Base-by-base conservation (phyloP, 2,888 invertebrate genomes). In the Mesorhabditis spiculigera region DNA sequence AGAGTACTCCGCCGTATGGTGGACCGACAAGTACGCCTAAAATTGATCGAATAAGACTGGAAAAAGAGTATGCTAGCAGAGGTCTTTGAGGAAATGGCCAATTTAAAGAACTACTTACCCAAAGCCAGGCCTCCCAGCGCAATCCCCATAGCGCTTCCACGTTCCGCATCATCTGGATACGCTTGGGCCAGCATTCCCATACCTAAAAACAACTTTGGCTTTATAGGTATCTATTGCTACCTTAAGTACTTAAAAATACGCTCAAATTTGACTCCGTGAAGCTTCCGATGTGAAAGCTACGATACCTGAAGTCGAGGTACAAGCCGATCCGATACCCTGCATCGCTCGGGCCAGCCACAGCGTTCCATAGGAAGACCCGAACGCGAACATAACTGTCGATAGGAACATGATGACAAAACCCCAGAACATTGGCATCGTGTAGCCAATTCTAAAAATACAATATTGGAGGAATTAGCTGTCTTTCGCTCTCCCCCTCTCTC, bases 181-280 rank as follows among this genome's bases (percentile, higher is more conserved):
- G 94, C 90, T 86, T 95, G 95, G 0, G 98, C 98, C 85, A 99
- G 88, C 97, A 99, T 97, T 44, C 97, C 98, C 97, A n/a, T n/a
- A n/a, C n/a, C n/a, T n/a, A n/a, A n/a, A n/a, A n/a, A n/a, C n/a
- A n/a, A n/a, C n/a, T n/a, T n/a, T n/a, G n/a, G n/a, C n/a, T n/a
- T n/a, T n/a, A n/a, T n/a, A n/a, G n/a, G n/a, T n/a, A n/a, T n/a
- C n/a, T n/a, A n/a, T n/a, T n/a, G n/a, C n/a, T n/a, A n/a, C n/a
- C n/a, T n/a, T n/a, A n/a, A n/a, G n/a, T n/a, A n/a, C n/a, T n/a
- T n/a, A n/a, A n/a, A n/a, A n/a, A n/a, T n/a, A n/a, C n/a, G n/a
- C n/a, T n/a, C n/a, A n/a, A n/a, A n/a, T n/a, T n/a, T n/a, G n/a
- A n/a, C n/a, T n/a, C n/a, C n/a, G n/a, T n/a, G n/a, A n/a, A n/a